phyloP scores from a whole-genome alignment of 2,113 vertebrate genomes.

The Mastomys coucha region DNA sequence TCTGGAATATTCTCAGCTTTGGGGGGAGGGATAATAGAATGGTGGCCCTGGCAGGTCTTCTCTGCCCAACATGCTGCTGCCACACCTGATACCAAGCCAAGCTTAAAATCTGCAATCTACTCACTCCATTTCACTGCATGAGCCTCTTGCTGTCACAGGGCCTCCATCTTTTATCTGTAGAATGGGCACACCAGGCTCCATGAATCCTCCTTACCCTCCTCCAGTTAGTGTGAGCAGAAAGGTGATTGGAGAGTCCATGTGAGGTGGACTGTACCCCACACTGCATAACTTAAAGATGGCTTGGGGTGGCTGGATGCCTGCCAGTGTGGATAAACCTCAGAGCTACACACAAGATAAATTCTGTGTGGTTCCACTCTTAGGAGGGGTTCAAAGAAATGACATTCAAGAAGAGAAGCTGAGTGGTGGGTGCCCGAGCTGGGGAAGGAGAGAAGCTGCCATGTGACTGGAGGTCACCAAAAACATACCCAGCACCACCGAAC shows the following conservation, averaged over 20 bases:
- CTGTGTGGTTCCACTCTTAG: neutral
- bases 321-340: neutral
- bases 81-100: neutral
- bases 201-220: no score
- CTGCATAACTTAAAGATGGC: neutral
- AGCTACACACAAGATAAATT: neutral
- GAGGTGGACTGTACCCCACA: neutral
- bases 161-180: conserved; percentile 1
- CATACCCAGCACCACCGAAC: accelerated
- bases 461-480: neutral
- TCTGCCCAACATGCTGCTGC: neutral
- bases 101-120: no score
- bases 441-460: neutral
- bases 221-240: neutral
- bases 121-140: accelerated
- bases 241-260: neutral
- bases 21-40: neutral
- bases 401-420: neutral
- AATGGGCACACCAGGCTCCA: neutral
- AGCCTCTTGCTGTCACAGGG: neutral
- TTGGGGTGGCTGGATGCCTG: neutral
- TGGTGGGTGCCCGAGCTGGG: neutral
- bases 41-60: neutral
- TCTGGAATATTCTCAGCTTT: neutral
- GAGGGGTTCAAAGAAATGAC: neutral